phyloP scores from a whole-genome alignment of 2,888 invertebrate species.

The Hanleya hanleyi region DNA sequence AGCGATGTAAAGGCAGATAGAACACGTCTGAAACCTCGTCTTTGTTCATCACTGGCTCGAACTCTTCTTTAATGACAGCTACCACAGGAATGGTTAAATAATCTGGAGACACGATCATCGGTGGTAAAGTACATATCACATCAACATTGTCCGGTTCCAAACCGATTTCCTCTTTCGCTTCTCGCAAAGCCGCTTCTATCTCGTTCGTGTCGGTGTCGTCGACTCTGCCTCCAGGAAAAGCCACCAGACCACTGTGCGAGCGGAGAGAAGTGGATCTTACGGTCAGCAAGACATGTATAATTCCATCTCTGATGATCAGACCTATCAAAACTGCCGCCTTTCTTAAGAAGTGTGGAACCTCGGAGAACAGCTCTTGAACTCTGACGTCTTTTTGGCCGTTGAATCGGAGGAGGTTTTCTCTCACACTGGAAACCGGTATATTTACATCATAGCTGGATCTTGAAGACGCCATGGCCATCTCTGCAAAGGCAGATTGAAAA shows the following conservation, averaged over 20 bases:
- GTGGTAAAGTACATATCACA: constrained; percentile 52
- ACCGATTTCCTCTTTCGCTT: constrained; percentile 71
- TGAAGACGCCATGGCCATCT: too few relatives aligned
- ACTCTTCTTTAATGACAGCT: constrained; percentile 54
- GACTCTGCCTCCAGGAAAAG: constrained; percentile 68
- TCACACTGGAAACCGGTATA: too few relatives aligned
- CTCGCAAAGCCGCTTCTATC: constrained; percentile 64
- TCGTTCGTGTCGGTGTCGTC: constrained; percentile 60
- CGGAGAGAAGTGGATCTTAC: constrained; percentile 51
- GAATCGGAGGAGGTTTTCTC: too few relatives aligned
- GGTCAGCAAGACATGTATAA: constrained; percentile 55
- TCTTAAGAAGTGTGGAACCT: neutral
- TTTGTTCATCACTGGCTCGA: constrained; percentile 55
- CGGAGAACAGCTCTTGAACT: neutral
- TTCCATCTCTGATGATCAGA: constrained; percentile 44
- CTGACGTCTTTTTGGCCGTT: neutral
- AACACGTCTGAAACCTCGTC: constrained; percentile 65
- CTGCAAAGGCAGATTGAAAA: too few relatives aligned
- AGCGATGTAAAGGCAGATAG: constrained; percentile 58
- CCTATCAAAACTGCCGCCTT: constrained; percentile 61
- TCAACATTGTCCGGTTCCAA: constrained; percentile 52
- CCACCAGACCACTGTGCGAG: constrained; percentile 58
- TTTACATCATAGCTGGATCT: too few relatives aligned
- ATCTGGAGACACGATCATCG: constrained; percentile 48
- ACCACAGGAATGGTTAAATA: constrained; percentile 62